Base-by-base conservation (phyloP, 2,888 invertebrate genomes). In the Drosophila nigricruria region DNA sequence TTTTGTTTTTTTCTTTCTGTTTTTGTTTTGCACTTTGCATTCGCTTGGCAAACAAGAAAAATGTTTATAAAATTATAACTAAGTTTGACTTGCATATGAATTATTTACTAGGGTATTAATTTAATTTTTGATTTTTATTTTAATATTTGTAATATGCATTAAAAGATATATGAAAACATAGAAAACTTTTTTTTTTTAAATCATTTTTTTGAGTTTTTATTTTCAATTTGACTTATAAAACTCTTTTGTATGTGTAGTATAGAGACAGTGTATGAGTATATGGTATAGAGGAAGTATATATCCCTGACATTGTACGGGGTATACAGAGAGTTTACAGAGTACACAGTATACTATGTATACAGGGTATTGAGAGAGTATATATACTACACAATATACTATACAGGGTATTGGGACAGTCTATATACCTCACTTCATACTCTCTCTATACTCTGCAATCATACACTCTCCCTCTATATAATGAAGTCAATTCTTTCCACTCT, bases 11-110 rank as follows among this genome's bases (percentile, higher is more conserved):
- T 49, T 59, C 34, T 40, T 40, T 40, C 18, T 53, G n/a, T 16
- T 47, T 36, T 63, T 14, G 30, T 30, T 50, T 75, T 58, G 42
- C 59, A 60, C 42, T 60, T 53, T 69, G 69, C 47, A 69, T 75
- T 45, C 60, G 43, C 42, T 43, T n/a, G 6, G 27, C 61, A 43
- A 34, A 62, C 3, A 2, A 30, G 10, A n/a, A 10, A 10, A 50
- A 14, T 32, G 2, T 18, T 16, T 25, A 45, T 3, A 0, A 25
- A n/a, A 25, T 25, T 2, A 6, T 23, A 43, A 9, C 3, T 18
- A 18, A 18, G 42, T 3, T n/a, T 49, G n/a, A 2, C 0, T 45
- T 27, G 10, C 10, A 3, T 10, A 18, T 20, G 2, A 36, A 36
- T 36, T 36, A n/a, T 16, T 36, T 6, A 6, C 36, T 16, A n/a